These are phyloP conservation scores for Silurus lanzhouensis DNA, from an alignment of 2,797 vertebrate genomes.

Conservation along the genomic window DNA sequence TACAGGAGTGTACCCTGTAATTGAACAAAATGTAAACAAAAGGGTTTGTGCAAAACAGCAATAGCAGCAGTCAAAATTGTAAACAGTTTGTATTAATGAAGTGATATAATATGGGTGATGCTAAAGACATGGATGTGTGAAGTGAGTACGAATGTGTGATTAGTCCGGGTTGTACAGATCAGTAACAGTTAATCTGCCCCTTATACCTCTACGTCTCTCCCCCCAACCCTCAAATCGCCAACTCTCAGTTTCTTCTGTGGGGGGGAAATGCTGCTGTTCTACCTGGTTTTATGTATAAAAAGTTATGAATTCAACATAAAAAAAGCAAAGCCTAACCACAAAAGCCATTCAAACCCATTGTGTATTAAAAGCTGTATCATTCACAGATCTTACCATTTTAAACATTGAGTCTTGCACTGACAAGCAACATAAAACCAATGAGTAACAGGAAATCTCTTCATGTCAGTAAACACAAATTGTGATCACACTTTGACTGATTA, in stretches of 20 bases:
- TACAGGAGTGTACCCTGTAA: too few species aligned
- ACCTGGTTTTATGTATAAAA: too few species aligned
- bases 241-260: neutral
- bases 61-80: too few species aligned
- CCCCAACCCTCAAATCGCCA: neutral
- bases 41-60: too few species aligned
- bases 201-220: constrained; percentile 5
- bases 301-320: neutral
- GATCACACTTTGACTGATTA: constrained; percentile 15
- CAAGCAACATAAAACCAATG: neutral
- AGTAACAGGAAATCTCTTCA: constrained; percentile 20
- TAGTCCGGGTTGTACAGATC: too few species aligned
- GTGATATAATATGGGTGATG: too few species aligned
- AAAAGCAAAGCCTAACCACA: constrained; percentile 14
- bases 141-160: too few species aligned
- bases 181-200: constrained; percentile 44
- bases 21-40: too few species aligned
- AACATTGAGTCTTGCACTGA: neutral
- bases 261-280: neutral
- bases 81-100: too few species aligned
- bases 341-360: neutral
- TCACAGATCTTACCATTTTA: neutral
- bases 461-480: constrained; percentile 13
- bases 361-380: constrained; percentile 4
- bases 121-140: too few species aligned